Base-by-base conservation (phyloP, 2,113 vertebrate genomes). In the Pelecanus crispus region DNA sequence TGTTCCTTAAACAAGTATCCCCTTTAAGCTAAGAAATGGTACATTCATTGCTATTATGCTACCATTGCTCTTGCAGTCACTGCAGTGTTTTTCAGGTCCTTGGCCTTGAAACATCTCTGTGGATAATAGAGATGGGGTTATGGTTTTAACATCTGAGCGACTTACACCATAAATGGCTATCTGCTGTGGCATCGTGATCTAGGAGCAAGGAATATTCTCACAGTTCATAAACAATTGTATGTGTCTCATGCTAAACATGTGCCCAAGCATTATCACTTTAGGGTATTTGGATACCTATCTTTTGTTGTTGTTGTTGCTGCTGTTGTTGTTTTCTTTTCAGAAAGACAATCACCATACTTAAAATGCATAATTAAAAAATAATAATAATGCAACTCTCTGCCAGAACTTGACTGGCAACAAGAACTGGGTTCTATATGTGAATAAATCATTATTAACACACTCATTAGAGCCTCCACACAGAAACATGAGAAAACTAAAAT, bases 381-480 rank as follows among this genome's bases (percentile, higher is more conserved):
- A 73, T 82, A 91, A 78, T 71, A 88, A 77, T 29, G 7, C 12
- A 94, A 7, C 2, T 81, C 63, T 85, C 85, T 91, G n/a, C 72
- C 91, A 95, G 72, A 94, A 84, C 32, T 84, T 94, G 88, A 96
- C 50, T 96, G 80, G 77, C 88, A 94, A 94, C 42, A 86, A 63
- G 36, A 90, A 62, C 40, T 71, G 55, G 10, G 14, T 83, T 95
- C 19, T 95, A 92, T 44, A 86, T 92, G 25, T 88, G 91, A 92
- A 94, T 75, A 92, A 94, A 91, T 84, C 38, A 66, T 83, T 88
- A 93, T 90, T 92, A 95, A 66, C 72, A 81, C 10, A 50, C 36
- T 92, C 88, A 94, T 96, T 96, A 95, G 34, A 91, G 80, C 38
- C 32, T 88, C 86, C 68, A 81, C 55, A 73, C 45, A 95, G 67